These are phyloP conservation scores for Meliscaeva auricollis DNA, from an alignment of 2,888 invertebrate species.

Conservation along the genomic window DNA sequence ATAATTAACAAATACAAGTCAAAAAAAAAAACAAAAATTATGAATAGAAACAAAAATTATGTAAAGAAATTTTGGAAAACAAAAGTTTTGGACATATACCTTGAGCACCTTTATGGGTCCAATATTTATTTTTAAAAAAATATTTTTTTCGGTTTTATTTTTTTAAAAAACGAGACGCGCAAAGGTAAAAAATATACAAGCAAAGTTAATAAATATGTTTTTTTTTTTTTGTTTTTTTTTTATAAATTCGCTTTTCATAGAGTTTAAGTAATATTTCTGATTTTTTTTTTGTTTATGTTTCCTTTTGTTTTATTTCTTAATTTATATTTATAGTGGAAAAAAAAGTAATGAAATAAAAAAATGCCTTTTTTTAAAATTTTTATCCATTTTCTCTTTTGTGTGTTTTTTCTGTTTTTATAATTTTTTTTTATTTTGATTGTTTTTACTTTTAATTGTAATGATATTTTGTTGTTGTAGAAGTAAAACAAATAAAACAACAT, in stretches of 20 bases:
- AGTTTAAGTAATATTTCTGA: constrained; percentile 9
- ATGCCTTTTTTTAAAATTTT: neutral
- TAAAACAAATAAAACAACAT: constrained; percentile 4
- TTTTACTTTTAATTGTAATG: neutral
- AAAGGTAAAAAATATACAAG: constrained; percentile 70
- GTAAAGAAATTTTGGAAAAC: constrained; percentile 39
- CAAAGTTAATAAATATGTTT: constrained; percentile 70
- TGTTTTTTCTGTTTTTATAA: constrained; percentile 3
- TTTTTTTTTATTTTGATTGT: neutral
- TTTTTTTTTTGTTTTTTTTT: constrained; percentile 1
- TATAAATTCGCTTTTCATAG: constrained; percentile 34
- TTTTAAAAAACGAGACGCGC: constrained; percentile 68
- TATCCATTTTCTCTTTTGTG: neutral
- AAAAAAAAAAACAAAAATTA: constrained; percentile 35
- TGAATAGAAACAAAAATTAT: constrained; percentile 26
- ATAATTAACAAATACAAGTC: neutral
- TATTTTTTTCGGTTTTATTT: constrained; percentile 39
- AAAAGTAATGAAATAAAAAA: too few relatives aligned
- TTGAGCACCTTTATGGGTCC: constrained; percentile 83
- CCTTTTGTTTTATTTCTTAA: constrained; percentile 4
- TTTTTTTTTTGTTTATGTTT: constrained; percentile 34
- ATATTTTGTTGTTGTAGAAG: neutral
- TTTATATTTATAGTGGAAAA: neutral
- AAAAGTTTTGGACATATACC: constrained; percentile 79
- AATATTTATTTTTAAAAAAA: constrained; percentile 64